Conservation (phyloP, 1,140 invertebrate genomes). For the Sipha flava region DNA sequence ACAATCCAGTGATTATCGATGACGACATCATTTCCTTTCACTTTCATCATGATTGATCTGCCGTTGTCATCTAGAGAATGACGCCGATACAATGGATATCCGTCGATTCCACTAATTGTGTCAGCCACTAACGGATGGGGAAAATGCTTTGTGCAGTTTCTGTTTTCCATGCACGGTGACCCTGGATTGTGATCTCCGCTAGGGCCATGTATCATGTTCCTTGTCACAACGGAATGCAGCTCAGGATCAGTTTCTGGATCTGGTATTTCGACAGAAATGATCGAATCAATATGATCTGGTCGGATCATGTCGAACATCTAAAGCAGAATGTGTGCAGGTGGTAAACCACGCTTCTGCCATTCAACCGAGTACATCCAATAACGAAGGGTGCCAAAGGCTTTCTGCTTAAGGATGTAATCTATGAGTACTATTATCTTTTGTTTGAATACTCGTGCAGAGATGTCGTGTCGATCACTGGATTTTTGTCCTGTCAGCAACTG, state of each 20-base stretch:
- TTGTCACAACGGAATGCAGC: slow-evolving; percentile 44
- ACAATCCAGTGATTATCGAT: slow-evolving; percentile 44
- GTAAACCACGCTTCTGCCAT: slow-evolving; percentile 48
- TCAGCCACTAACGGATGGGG: slow-evolving; percentile 40
- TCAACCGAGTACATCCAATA: slow-evolving; percentile 47
- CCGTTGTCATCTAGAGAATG: slow-evolving; percentile 35
- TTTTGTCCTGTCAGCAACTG: slow-evolving; percentile 38
- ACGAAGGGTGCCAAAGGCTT: slow-evolving; percentile 41
- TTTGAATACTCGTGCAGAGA: slow-evolving; percentile 33
- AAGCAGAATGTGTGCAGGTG: slow-evolving; percentile 49
- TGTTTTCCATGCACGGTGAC: slow-evolving; percentile 47
- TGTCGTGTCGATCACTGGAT: slow-evolving; percentile 34
- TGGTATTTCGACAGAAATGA: slow-evolving; percentile 51
- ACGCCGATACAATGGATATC: slow-evolving; percentile 44
- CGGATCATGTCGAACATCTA: slow-evolving; percentile 43
- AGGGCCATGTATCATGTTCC: slow-evolving; percentile 50
- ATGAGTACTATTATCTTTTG: slow-evolving; percentile 9
- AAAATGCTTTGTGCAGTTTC: slow-evolving; percentile 45
- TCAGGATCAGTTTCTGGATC: slow-evolving; percentile 44
- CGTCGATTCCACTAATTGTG: slow-evolving; percentile 42
- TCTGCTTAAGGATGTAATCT: not conserved
- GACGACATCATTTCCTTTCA: slow-evolving; percentile 44
- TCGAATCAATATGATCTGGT: slow-evolving; percentile 45
- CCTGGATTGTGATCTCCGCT: slow-evolving; percentile 46
- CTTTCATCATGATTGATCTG: slow-evolving; percentile 3